Conservation (phyloP, 2,888 invertebrate species). For the Falcaria lacertinaria region DNA sequence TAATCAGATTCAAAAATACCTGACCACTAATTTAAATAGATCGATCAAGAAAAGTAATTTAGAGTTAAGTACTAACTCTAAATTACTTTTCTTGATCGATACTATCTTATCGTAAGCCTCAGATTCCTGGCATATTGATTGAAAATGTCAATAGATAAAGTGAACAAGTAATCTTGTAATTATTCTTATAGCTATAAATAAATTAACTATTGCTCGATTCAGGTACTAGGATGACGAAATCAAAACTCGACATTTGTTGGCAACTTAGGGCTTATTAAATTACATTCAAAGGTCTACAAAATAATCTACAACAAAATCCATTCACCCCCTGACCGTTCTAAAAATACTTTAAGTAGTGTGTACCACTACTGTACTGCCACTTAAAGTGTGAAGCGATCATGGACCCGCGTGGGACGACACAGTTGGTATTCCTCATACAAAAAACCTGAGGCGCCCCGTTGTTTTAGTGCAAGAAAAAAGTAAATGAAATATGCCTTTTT, state of each 20-base stretch:
- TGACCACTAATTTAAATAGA: neutral
- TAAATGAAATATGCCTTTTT: constrained; percentile 73
- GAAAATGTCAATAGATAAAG: neutral
- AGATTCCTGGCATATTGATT: neutral
- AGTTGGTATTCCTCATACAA: constrained; percentile 63
- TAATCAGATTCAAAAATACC: neutral
- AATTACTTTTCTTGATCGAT: neutral
- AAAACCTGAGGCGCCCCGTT: constrained; percentile 74
- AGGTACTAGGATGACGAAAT: no score
- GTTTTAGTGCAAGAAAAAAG: constrained; percentile 66
- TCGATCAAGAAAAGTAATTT: neutral
- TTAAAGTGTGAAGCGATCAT: constrained; percentile 74
- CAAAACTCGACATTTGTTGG: no score
- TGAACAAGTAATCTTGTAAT: no score
- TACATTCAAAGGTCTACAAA: neutral
- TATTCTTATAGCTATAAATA: no score
- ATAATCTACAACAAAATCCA: neutral
- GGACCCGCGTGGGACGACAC: constrained; percentile 59
- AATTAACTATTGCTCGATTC: no score
- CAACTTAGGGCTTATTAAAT: no score
- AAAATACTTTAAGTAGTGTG: constrained; percentile 58
- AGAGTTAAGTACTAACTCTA: no score
- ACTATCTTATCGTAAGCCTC: neutral
- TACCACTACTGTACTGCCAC: constrained; percentile 67
- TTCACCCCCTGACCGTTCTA: constrained; percentile 19